Percentiles rank a stretch among this genome's conserved stretches.
These are phyloP conservation scores for Gallinago undulata DNA, from an alignment of 2,113 vertebrate genomes.

Conservation along the genomic window DNA sequence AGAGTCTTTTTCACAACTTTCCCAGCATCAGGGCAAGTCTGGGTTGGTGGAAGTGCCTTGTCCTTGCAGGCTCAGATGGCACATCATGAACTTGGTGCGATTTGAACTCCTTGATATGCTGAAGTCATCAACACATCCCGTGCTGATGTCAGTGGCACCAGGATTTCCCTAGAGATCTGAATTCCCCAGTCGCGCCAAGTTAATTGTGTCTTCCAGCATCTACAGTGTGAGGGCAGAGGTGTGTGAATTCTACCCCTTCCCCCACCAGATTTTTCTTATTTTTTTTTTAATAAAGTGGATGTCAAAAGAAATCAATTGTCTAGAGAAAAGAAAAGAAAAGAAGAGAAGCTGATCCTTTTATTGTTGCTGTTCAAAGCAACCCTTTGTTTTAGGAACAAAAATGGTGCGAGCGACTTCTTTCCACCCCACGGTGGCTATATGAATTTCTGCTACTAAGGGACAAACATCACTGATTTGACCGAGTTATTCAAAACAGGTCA, in stretches of 20 bases:
- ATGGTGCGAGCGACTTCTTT: conserved; percentile 26
- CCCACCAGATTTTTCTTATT: background rate
- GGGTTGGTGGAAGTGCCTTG: background rate
- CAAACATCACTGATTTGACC: conserved; percentile 24
- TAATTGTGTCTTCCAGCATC: background rate
- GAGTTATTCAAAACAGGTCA: conserved; percentile 53
- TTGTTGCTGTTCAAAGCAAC: conserved; percentile 12
- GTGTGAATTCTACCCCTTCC: background rate
- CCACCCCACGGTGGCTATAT: background rate
- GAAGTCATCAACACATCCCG: background rate
- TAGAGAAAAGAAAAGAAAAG: conserved; percentile 34
- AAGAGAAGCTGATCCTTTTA: conserved; percentile 16
- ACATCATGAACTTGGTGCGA: background rate
- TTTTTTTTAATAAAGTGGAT: background rate
- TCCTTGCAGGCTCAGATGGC: background rate
- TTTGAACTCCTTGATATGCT: background rate
- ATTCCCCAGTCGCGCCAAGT: background rate
- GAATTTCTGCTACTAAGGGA: conserved; percentile 22
- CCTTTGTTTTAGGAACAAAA: conserved; percentile 43
- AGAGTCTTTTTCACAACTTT: background rate
- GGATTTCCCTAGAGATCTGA: background rate
- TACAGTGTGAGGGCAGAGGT: background rate
- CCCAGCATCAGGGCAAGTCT: fast-evolving
- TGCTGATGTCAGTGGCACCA: background rate
- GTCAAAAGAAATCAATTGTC: conserved; percentile 29